Evolutionary conservation across 2,113 vertebrate species (phyloP), one percentile per base, ranked within the genome.

Genomic region (Ursus arctos): DNA sequence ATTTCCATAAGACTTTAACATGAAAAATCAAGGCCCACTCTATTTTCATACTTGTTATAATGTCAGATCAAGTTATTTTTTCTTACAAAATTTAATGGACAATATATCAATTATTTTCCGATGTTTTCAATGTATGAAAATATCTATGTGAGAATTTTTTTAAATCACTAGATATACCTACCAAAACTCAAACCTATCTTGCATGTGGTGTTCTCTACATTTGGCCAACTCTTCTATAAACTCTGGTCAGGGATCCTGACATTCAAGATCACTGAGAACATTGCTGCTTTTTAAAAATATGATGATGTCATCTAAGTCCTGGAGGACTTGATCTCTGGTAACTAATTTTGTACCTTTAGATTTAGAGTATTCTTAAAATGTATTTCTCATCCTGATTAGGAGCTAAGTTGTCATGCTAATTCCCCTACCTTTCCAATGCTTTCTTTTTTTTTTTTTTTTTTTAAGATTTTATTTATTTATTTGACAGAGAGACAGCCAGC

Each of bases 21-120:
- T 88, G 61, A 95, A 94, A 97, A 91, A 49, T 83, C 57, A 88
- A 76, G 40, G 21, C 8, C n/a, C 19, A 67, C 43, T 94, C 72
- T 61, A 57, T 69, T 91, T 96, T 97, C 88, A 92, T 49, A 94
- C 47, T 79, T 97, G 16, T 51, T 93, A 83, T 47, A 94, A 57
- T 91, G 88, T 81, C 90, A 77, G 16, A 95, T 81, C 28, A 65
- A 86, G 15, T 88, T 97, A 59, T 85, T n/a, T 89, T 95, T 94
- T 94, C 80, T 94, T 93, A 91, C 36, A 94, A 92, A 95, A 67
- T 59, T 83, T 22, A 67, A 72, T 26, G 90, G 15, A 76, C 16
- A 82, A 53, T 4, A 36, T 65, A 53, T 49, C 51, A 61, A 33
- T 82, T 88, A 94, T 88, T 77, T 96, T 43, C 72, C 63, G 85